phyloP scores from a whole-genome alignment of 2,888 invertebrate genomes.

The Podabrus alpinus region DNA sequence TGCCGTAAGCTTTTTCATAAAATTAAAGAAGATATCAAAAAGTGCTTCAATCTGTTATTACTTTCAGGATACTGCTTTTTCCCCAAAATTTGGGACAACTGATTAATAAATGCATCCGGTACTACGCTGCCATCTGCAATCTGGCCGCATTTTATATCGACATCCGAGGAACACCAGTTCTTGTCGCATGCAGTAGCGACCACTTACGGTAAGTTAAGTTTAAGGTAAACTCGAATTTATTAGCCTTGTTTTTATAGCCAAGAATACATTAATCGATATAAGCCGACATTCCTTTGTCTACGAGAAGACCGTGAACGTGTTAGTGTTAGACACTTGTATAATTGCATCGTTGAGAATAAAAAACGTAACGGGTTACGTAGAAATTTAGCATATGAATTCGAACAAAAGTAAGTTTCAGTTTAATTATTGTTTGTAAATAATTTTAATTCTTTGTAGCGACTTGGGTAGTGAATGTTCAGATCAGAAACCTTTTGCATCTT shows the following conservation, averaged over 20 bases:
- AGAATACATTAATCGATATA: not conserved
- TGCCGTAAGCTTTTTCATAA: not conserved
- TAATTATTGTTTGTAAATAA: not conserved
- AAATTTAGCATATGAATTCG: not conserved
- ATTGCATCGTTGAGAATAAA: not conserved
- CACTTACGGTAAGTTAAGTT: not conserved
- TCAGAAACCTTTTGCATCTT: not conserved
- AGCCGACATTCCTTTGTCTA: too few species aligned
- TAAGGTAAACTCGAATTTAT: not conserved
- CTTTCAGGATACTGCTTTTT: not conserved
- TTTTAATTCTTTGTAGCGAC: not conserved
- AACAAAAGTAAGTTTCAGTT: not conserved
- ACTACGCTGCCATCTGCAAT: not conserved
- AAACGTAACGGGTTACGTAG: not conserved
- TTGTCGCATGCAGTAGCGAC: not conserved
- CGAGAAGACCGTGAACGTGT: not conserved
- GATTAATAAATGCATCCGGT: not conserved
- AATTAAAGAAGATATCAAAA: too few species aligned
- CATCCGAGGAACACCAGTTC: not conserved
- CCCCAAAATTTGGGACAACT: not conserved
- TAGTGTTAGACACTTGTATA: not conserved
- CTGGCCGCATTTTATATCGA: not conserved
- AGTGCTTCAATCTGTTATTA: not conserved
- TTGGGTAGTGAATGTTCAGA: not conserved
- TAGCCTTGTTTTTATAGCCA: not conserved